Conservation (phyloP, 2,888 invertebrate genomes). For the Elmis aenea region DNA sequence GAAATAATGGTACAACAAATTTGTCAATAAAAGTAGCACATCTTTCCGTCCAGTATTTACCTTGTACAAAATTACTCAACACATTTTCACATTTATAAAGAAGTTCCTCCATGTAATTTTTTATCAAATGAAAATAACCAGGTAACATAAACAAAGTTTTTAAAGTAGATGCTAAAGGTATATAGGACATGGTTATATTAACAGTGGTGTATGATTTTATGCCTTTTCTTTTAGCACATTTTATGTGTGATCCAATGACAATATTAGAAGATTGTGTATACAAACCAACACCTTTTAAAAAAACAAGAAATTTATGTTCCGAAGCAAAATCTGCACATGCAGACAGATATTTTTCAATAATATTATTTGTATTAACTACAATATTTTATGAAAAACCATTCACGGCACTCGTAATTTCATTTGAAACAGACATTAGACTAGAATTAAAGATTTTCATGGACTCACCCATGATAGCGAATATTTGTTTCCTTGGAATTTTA, state of each 20-base stretch:
- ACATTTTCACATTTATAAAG: neutral
- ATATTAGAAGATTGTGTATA: neutral
- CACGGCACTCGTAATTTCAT: too few species aligned
- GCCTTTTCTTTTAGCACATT: neutral
- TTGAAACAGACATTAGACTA: too few species aligned
- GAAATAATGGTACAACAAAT: slow-evolving; percentile 7
- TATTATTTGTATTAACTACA: too few species aligned
- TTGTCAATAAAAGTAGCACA: neutral
- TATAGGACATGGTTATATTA: neutral
- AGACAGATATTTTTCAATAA: neutral
- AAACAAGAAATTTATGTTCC: neutral
- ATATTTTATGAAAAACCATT: too few species aligned
- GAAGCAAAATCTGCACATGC: neutral
- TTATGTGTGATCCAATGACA: neutral
- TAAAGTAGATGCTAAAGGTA: neutral
- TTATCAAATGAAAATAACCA: neutral
- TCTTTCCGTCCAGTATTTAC: neutral
- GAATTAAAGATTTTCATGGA: too few species aligned
- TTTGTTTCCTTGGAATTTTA: too few species aligned
- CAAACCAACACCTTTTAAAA: neutral
- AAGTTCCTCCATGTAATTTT: neutral
- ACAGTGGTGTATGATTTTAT: neutral
- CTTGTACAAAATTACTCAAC: neutral
- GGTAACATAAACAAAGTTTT: neutral
- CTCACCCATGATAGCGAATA: too few species aligned